Evolutionary conservation across 2,797 vertebrate genomes (phyloP), one percentile per base, ranked within the genome.

Genomic region (Loriculus beryllinus): DNA sequence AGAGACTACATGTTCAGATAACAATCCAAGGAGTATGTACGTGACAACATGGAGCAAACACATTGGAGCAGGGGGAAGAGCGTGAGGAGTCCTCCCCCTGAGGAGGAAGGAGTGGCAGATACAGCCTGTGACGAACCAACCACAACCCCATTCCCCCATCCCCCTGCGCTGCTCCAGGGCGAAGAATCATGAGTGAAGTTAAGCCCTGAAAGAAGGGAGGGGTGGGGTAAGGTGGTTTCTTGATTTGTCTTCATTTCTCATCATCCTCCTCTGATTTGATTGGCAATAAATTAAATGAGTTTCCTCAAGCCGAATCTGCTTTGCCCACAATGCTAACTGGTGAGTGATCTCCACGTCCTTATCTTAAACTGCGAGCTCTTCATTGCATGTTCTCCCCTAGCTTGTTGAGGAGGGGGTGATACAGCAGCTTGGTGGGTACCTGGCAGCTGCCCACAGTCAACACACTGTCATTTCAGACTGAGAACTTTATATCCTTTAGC

Each of bases 81-180:
- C 1, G 6, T 35, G 21, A 81, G 35, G 22, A 23, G n/a, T 35
- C 54, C 22, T 16, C n/a, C n/a, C n/a, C 54, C n/a, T 35, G 19
- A 84, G n/a, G 12, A 59, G 11, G 16, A 54, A 65, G 51, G 15
- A 67, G 31, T 0, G 3, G 21, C 37, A 75, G 51, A 47, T 60
- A 39, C 2, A 37, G 31, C 7, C 2, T 0, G 0, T 22, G 3
- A 16, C 9, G 8, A 59, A 56, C 7, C 15, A 19, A 25, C 17
- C 3, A 0, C 14, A 65, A 48, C 6, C 52, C 54, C 14, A 28
- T 49, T 40, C 22, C 29, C 33, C 16, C 9, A 2, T 28, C 16
- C 12, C 35, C 23, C 64, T 33, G 10, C 0, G 3, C 1, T 10
- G 7, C 52, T 10, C 8, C 1, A 19, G 39, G 14, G 7, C 5